A percentile compares a stretch with the other conserved stretches of the same genome.
Evolutionary conservation across 2,797 vertebrate genomes (phyloP).

Genomic region (Pempheris klunzingeri): DNA sequence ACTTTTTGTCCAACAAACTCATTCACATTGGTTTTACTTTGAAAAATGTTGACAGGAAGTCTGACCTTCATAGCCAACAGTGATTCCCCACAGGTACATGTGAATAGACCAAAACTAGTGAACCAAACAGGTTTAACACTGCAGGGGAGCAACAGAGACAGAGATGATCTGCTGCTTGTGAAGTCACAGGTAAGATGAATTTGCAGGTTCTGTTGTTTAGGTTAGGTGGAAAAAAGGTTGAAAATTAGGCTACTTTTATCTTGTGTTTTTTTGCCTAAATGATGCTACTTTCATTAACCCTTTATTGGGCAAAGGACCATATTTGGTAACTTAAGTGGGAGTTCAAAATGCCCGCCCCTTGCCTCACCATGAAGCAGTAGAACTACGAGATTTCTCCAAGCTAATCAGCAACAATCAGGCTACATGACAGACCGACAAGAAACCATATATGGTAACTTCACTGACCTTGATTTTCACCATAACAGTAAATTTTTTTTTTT

Average conservation of each 20-base stretch:
- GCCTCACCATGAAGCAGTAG: too few species aligned
- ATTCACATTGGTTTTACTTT: not conserved
- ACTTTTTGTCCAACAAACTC: not conserved
- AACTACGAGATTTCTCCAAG: too few species aligned
- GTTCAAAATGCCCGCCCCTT: too few species aligned
- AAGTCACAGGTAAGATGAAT: constrained; percentile 24
- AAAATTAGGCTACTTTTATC: not conserved
- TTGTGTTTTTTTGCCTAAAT: not conserved
- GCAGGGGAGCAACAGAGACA: not conserved
- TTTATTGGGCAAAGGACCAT: too few species aligned
- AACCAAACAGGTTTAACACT: not conserved
- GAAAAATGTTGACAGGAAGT: constrained; percentile 19
- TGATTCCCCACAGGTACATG: too few species aligned
- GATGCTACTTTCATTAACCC: not conserved
- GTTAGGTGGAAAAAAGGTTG: not conserved
- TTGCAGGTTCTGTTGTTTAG: not conserved
- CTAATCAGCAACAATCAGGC: too few species aligned
- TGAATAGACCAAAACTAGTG: not conserved
- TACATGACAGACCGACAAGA: too few species aligned
- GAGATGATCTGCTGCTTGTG: not conserved
- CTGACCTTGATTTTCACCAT: too few species aligned
- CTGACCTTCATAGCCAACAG: not conserved
- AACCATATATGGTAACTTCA: too few species aligned
- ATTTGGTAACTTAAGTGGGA: too few species aligned
- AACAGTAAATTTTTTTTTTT: too few species aligned